Base-by-base conservation (phyloP, 2,888 invertebrate species). In the Pseudanteris insignis region DNA sequence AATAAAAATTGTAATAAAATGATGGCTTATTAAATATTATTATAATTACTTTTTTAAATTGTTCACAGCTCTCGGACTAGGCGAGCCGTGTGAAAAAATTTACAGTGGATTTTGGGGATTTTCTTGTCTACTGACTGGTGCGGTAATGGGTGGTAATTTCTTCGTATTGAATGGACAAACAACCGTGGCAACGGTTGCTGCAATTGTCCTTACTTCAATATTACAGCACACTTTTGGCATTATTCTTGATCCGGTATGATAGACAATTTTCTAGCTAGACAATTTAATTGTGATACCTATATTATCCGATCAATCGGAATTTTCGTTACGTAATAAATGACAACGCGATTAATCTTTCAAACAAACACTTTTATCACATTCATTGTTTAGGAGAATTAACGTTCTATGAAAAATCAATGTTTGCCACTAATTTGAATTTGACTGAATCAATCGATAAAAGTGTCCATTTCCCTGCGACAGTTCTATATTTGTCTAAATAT, bases 71-170 rank as follows among this genome's bases (percentile, higher is more conserved):
- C 32, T 77, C 11, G 64, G 66, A 3, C 63, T 77, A 2, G 70
- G 68, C 3, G 71, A 58, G 6, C 64, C 74, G 1, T 65, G 70
- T 28, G 66, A 64, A 2, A 69, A 70, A 2, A 68, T 81, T 14
- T 81, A 81, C 67, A 65, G 70, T 1, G 83, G 83, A 0, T 41
- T 80, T 1, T 82, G 81, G 81, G 82, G 82, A 4, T 81, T 77
- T 66, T 82, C 82, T 51, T 76, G 78, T 14, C 65, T 82, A 34
- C 57, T 83, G 26, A 78, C 80, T 1, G 79, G 78, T 0, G 78
- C 75, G 5, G 73, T 78, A 29, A 64, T 82, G 9, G 81, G 81
- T 10, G 81, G 80, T 13, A 76, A 79, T 63, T 79, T 79, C 47
- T 67, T 80, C 43, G 76, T 79, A 0, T 63, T 81, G 12, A 81